Base-by-base conservation (phyloP, 2,888 invertebrate species). In the Cantharis nigra region DNA sequence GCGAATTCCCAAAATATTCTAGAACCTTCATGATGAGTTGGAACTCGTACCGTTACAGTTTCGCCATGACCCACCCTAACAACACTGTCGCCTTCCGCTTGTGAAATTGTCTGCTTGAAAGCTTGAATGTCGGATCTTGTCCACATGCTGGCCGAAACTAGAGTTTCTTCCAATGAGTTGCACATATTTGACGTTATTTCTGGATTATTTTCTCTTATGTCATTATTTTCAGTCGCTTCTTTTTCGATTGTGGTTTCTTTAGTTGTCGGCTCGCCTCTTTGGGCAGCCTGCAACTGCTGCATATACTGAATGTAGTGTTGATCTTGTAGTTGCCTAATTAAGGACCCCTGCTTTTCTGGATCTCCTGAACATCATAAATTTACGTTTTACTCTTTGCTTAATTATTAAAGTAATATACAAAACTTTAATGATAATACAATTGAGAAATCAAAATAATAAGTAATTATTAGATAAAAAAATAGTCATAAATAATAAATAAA, bases 281-380 rank as follows among this genome's bases (percentile, higher is more conserved):
- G 86, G 87, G 91, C 86, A 89, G 91, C 85, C 90, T 92, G 87
- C 63, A 98, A 90, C 88, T 99, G 99, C 84, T 98, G 97, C 93
- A 99, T 98, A 88, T 99, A 99, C 86, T 99, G 98, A 87, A 98
- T 97, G 87, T 98, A 99, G 89, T 99, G 99, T 86, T 99, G 98
- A 84, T 98, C 98, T 89, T 99, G 99, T 69, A 99, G 90, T 87
- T 99, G 98, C 75, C 95, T 91, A 76, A 99, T 97, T 26, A 99
- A 90, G 64, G 96, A 92, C 0, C 96, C 97, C 91, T 99, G 99
- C 91, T 98, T 94, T 83, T 95, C 95, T 1, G 94, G 94, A 87
- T 95, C 95, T 2, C 93, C 87, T 86, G 72, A 14, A 77, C 0
- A 49, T 49, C 7, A n/a, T 9, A 49, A 13, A 33, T 33, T 10